phyloP scores from a whole-genome alignment of 2,797 vertebrate genomes.

The Cirrhinus mrigala region DNA sequence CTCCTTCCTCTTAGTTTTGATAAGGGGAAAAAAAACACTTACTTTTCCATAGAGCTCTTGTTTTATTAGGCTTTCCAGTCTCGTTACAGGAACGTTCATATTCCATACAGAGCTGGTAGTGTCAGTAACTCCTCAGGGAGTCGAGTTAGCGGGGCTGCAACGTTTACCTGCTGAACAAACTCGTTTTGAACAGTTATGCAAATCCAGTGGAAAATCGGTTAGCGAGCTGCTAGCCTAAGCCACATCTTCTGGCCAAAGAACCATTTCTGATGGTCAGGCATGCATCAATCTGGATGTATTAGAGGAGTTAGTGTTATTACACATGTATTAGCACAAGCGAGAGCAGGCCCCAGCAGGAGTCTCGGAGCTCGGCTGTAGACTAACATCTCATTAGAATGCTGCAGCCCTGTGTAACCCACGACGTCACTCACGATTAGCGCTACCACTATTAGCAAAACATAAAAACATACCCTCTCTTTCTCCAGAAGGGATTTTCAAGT shows the following conservation, averaged over 20 bases:
- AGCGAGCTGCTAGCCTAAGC: conserved; percentile 1
- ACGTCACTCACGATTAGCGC: conserved; percentile 79
- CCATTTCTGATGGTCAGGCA: conserved; percentile 35
- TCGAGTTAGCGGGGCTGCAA: neutral
- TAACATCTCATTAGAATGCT: conserved; percentile 72
- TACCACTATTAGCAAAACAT: conserved; percentile 48
- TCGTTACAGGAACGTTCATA: neutral
- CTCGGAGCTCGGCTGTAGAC: conserved; percentile 59
- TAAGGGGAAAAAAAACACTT: neutral
- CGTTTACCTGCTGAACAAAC: conserved; percentile 8
- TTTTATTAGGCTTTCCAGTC: conserved; percentile 42
- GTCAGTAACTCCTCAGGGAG: conserved; percentile 8
- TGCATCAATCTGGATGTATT: conserved; percentile 27
- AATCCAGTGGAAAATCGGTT: conserved; percentile 22
- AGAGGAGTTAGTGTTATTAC: conserved; percentile 42
- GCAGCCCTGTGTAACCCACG: conserved; percentile 69
- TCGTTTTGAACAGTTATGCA: conserved; percentile 24
- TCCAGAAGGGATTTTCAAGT: conserved; percentile 50
- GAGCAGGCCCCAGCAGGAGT: conserved; percentile 37
- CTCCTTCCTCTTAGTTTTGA: conserved; percentile 28
- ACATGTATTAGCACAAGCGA: conserved; percentile 39
- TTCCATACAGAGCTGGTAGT: neutral
- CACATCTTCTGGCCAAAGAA: neutral
- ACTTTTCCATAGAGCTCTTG: conserved; percentile 34
- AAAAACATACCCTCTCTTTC: conserved; percentile 31